Evolutionary conservation across 2,888 invertebrate genomes (phyloP).

Genomic region (Gnatocerus cornutus): DNA sequence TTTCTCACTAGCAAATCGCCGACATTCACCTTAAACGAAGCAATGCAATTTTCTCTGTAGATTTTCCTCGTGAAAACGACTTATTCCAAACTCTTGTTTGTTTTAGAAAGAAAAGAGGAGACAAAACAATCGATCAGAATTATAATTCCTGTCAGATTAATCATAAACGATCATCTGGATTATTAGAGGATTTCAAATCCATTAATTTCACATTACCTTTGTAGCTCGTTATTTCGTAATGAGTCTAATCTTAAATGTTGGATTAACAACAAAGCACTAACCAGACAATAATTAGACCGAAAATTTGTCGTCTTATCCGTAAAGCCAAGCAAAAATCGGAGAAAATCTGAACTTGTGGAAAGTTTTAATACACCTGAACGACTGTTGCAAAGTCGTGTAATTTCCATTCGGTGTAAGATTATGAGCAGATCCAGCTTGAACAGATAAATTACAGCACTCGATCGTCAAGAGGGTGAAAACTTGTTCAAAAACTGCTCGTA

Average conservation of each 20-base stretch:
- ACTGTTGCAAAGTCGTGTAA: slow-evolving; percentile 4
- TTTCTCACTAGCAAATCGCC: too few species aligned
- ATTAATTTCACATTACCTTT: slow-evolving; percentile 19
- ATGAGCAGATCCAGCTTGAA: slow-evolving; percentile 9
- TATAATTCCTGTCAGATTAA: slow-evolving; percentile 24
- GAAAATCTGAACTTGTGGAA: not conserved
- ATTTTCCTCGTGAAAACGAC: too few species aligned
- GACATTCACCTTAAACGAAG: too few species aligned
- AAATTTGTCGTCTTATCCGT: too few species aligned
- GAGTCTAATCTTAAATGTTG: slow-evolving; percentile 7
- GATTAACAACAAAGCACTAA: not conserved
- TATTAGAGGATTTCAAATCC: slow-evolving; percentile 16
- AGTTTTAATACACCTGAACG: slow-evolving; percentile 8
- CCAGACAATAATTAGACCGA: too few species aligned
- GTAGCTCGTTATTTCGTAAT: not conserved
- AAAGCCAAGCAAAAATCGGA: too few species aligned
- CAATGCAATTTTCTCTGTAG: too few species aligned
- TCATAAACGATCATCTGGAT: slow-evolving; percentile 19
- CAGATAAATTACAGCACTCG: slow-evolving; percentile 12
- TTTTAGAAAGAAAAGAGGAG: too few species aligned
- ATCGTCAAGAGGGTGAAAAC: slow-evolving; percentile 15
- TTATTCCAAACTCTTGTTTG: too few species aligned
- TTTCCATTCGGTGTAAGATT: slow-evolving; percentile 6
- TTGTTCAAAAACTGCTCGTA: slow-evolving; percentile 29
- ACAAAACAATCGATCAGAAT: slow-evolving; percentile 15